Base-by-base conservation (phyloP, 2,113 vertebrate genomes). In the Pteropus alecto region DNA sequence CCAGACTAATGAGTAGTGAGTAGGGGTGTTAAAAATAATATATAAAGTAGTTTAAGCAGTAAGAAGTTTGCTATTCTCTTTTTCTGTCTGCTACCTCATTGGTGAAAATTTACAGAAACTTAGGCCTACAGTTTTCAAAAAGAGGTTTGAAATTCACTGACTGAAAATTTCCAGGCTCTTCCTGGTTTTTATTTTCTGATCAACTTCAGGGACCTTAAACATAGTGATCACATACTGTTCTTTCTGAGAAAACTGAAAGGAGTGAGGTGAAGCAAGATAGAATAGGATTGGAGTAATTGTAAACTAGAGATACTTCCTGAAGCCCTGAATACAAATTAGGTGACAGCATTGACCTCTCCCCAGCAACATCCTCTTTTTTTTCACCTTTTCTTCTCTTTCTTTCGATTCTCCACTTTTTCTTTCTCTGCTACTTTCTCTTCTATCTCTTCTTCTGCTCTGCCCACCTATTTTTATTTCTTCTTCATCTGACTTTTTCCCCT, bases 381-480 rank as follows among this genome's bases (percentile, higher is more conserved):
- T 76, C 43, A 77, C 18, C 13, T 43, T 21, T n/a, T 77, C 35
- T 92, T 63, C 28, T n/a, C 35, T 46, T 71, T 81, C 18, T 90
- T 6, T 90, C 38, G 24, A 16, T 38, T 60, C 12, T 73, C 68
- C 13, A 68, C 24, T 51, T 63, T 77, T 82, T 78, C 7, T 71
- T 85, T 92, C 65, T 86, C 38, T 81, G 51, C 19, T 71, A 41
- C 24, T 65, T 87, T 63, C n/a, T 87, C 85, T 89, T 11, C 41
- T 7, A 73, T 79, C 8, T 84, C 7, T 7, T 87, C 26, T n/a
- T 68, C 33, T 85, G n/a, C 28, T 60, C 2, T 35, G 5, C 6
- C 19, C 54, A 71, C 21, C 30, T 76, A n/a, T 67, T 94, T 94
- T 88, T 95, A 68, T 79, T 79, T 87, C 13, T 93, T 94, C 33